Conservation (phyloP, 2,113 vertebrate species). For the Trematocara unimaculatum region DNA sequence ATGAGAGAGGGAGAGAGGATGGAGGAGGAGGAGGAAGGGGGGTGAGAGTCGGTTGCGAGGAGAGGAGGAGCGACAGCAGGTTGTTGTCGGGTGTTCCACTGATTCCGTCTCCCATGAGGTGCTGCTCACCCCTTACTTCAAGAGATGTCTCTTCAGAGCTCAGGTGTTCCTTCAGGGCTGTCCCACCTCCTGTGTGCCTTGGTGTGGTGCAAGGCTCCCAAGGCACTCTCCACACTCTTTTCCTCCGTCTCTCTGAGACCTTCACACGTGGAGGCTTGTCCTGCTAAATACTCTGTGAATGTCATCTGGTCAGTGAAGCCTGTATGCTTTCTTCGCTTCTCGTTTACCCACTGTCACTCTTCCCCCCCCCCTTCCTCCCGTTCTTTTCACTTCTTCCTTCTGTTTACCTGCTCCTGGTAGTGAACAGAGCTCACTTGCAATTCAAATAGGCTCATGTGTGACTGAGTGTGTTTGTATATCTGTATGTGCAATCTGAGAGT, state of each 20-base stretch:
- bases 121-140: constrained; percentile 21
- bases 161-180: constrained; percentile 49
- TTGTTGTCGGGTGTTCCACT: constrained; percentile 58
- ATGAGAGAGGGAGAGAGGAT: constrained; percentile 55
- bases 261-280: constrained; percentile 49
- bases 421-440: constrained; percentile 53
- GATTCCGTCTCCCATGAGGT: constrained; percentile 41
- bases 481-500: constrained; percentile 52
- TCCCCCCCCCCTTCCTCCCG: neutral
- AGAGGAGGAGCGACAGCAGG: constrained; percentile 68
- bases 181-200: constrained; percentile 2
- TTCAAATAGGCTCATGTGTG: constrained; percentile 57
- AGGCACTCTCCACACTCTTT: neutral
- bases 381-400: constrained; percentile 20
- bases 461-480: constrained; percentile 41
- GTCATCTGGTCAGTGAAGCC: constrained; percentile 31
- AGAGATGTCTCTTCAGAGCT: constrained; percentile 30
- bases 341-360: neutral
- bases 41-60: constrained; percentile 33
- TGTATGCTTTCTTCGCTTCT: neutral
- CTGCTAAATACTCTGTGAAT: constrained; percentile 41
- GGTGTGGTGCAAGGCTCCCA: neutral
- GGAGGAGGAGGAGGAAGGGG: constrained; percentile 20
- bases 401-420: constrained; percentile 42
- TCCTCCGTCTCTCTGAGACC: neutral